A percentile compares a stretch with the other conserved stretches of the same genome.
Conservation (phyloP, 1,140 invertebrate genomes). For the Caenorhabditis elegans region WBcel235 BX284605.5:12497001-12497500, state of each 20-base stretch:
- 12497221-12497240: conserved; percentile 44
- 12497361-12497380: background rate
- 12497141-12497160: conserved; percentile 39
- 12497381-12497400: background rate
- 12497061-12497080: no score
- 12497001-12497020: no score
- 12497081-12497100: no score
- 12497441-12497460: background rate
- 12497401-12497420: conserved; percentile 19
- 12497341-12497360: background rate
- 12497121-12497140: conserved; percentile 43
- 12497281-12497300: conserved; percentile 43
- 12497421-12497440: conserved; percentile 37
- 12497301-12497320: conserved; percentile 36
- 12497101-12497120: conserved; percentile 37
- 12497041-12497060: no score
- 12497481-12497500: conserved; percentile 33
- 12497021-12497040: no score
- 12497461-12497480: conserved; percentile 29
- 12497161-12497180: conserved; percentile 10
- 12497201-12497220: background rate
- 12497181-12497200: background rate
- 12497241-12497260: conserved; percentile 31
- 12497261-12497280: conserved; percentile 42
- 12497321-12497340: background rate